Conservation (phyloP, 2,888 invertebrate genomes). For the Merodon equestris region DNA sequence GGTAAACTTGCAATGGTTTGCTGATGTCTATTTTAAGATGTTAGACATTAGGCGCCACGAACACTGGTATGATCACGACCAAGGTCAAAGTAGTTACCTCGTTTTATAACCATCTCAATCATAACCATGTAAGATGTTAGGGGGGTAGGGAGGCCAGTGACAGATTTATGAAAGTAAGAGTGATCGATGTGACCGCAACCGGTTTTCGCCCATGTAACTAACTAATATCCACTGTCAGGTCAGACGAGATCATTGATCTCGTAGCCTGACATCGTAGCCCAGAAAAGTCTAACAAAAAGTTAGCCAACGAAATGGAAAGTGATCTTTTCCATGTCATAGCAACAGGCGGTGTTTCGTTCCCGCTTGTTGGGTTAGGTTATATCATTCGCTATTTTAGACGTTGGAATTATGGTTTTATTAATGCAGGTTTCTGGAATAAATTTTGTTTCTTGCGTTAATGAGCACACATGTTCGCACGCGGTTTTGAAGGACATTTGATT, state of each 20-base stretch:
- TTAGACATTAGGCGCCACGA: too few relatives aligned
- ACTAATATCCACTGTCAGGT: not conserved
- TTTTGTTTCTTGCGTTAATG: too few relatives aligned
- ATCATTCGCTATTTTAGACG: too few relatives aligned
- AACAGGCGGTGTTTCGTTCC: too few relatives aligned
- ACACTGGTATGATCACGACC: conserved; percentile 30
- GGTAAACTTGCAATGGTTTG: too few relatives aligned
- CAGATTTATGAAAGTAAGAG: conserved; percentile 29
- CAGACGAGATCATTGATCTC: conserved; percentile 42
- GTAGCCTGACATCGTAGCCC: conserved; percentile 18
- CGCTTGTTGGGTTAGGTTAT: too few relatives aligned
- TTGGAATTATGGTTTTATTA: too few relatives aligned
- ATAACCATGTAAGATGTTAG: too few relatives aligned
- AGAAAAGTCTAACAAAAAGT: conserved; percentile 40
- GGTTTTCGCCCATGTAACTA: conserved; percentile 34
- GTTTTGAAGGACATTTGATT: too few relatives aligned
- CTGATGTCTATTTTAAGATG: too few relatives aligned
- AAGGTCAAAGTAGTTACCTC: conserved; percentile 35
- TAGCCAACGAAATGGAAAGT: conserved; percentile 41
- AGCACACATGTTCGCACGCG: too few relatives aligned
- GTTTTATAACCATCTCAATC: conserved; percentile 1
- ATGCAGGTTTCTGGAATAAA: too few relatives aligned
- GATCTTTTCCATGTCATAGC: not conserved
- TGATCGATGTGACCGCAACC: conserved; percentile 15
- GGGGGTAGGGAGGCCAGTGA: not conserved